Percentiles rank a stretch among this genome's conserved stretches.
phyloP scores from a whole-genome alignment of 2,888 invertebrate species.

The Oasisia sp. region DNA sequence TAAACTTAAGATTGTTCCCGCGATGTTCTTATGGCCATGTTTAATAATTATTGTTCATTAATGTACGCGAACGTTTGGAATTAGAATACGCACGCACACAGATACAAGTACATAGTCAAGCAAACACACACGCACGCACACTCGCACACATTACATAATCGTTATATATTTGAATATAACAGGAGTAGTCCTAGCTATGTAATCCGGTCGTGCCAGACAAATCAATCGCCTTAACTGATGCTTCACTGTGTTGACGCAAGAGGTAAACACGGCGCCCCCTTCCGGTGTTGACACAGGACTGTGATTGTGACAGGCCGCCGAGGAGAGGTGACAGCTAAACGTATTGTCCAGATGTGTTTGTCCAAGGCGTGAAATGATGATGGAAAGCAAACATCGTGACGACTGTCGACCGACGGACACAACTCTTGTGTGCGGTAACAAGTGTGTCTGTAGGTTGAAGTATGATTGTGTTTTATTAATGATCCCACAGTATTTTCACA shows the following conservation, averaged over 20 bases:
- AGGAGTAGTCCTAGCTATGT: too few relatives aligned
- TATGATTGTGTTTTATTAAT: too few relatives aligned
- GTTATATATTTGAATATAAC: background rate
- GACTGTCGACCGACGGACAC: background rate
- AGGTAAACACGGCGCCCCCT: background rate
- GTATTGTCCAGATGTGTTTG: background rate
- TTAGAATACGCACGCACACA: slow-evolving; percentile 20
- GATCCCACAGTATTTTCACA: too few relatives aligned
- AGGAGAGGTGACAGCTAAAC: background rate
- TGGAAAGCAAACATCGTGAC: background rate
- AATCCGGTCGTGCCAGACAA: background rate
- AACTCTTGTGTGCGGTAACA: background rate
- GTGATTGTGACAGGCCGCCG: background rate
- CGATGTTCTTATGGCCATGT: too few relatives aligned
- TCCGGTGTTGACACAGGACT: background rate
- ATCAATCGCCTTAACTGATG: background rate
- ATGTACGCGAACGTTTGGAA: too few relatives aligned
- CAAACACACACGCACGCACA: slow-evolving; percentile 30
- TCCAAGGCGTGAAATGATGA: background rate
- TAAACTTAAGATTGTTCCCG: too few relatives aligned
- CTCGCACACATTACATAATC: slow-evolving; percentile 3
- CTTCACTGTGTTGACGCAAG: background rate
- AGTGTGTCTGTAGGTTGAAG: too few relatives aligned
- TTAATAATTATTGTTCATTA: too few relatives aligned
- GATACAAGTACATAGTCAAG: slow-evolving; percentile 26